Percentiles rank a stretch among this genome's conserved stretches.
phyloP scores from a whole-genome alignment of 2,888 invertebrate species.

The Caenorhabditis auriculariae region DNA sequence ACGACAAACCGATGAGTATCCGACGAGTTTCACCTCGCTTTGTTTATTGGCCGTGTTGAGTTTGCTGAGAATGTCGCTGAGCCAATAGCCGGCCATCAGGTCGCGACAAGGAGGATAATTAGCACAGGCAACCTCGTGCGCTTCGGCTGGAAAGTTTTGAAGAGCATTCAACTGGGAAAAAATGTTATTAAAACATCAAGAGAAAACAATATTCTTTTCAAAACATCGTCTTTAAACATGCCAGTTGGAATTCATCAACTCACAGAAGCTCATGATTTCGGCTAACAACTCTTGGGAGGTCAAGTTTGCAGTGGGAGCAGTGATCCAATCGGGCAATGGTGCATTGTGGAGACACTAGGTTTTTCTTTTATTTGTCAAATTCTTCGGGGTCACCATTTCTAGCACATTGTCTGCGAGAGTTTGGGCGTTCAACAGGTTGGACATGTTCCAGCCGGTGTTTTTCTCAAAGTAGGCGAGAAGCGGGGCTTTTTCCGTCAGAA shows the following conservation, averaged over 20 bases:
- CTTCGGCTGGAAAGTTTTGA: constrained; percentile 45
- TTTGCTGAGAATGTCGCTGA: constrained; percentile 30
- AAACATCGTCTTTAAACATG: no score
- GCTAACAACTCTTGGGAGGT: no score
- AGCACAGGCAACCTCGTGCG: constrained; percentile 47
- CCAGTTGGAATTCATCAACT: no score
- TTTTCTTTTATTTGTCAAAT: no score
- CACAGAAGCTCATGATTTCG: no score
- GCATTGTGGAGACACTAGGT: no score
- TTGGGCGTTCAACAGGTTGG: constrained; percentile 36
- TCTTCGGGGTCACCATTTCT: constrained; percentile 43
- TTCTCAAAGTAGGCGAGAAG: constrained; percentile 31
- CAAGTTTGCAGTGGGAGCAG: no score
- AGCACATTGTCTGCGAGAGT: constrained; percentile 53
- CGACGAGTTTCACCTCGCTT: constrained; percentile 28
- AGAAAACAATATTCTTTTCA: no score
- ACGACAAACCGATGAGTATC: constrained; percentile 44
- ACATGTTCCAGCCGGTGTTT: constrained; percentile 45
- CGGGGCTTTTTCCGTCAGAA: constrained; percentile 14
- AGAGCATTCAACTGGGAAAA: no score
- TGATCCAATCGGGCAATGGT: no score
- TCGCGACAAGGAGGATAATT: constrained; percentile 37
- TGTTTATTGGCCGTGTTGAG: constrained; percentile 13
- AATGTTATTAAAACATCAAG: no score
- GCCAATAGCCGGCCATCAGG: constrained; percentile 50